Conservation (phyloP, 2,888 invertebrate genomes). For the Calephelis perditalis region DNA sequence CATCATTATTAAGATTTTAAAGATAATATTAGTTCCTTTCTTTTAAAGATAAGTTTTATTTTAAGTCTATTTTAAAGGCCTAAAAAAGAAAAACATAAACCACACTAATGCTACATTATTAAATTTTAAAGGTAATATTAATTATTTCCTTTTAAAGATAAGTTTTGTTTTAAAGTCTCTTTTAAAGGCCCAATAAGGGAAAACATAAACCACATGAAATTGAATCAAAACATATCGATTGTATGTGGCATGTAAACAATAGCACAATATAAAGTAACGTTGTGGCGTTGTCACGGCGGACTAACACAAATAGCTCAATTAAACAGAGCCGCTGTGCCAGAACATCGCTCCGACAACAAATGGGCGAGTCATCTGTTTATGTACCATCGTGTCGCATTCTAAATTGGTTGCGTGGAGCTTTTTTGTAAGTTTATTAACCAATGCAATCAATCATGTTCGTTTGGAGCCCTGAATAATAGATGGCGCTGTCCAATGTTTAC, state of each 20-base stretch:
- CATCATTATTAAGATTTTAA: no score
- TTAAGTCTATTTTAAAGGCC: no score
- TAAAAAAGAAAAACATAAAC: no score
- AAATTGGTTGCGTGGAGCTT: conserved; percentile 57
- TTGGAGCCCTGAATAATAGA: conserved; percentile 26
- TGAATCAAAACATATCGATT: no score
- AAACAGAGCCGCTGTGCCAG: conserved; percentile 49
- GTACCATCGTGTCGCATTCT: conserved; percentile 52
- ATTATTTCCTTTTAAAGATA: no score
- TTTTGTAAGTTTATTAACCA: conserved; percentile 42
- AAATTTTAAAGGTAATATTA: no score
- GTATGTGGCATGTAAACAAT: conserved; percentile 36
- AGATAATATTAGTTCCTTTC: no score
- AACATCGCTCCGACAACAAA: conserved; percentile 46
- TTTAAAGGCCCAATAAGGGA: no score
- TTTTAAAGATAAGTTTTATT: no score
- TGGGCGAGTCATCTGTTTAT: conserved; percentile 51
- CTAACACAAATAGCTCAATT: conserved; percentile 72
- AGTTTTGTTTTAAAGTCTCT: no score
- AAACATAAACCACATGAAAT: no score
- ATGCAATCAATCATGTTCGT: conserved; percentile 41
- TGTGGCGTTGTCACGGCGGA: conserved; percentile 48
- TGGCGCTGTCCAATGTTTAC: conserved; percentile 22
- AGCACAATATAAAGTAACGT: conserved; percentile 42
- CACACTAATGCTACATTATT: no score